Percentiles rank a stretch among this genome's conserved stretches.
phyloP scores from a whole-genome alignment of 2,888 invertebrate species.

The Oegoconia quadripuncta region DNA sequence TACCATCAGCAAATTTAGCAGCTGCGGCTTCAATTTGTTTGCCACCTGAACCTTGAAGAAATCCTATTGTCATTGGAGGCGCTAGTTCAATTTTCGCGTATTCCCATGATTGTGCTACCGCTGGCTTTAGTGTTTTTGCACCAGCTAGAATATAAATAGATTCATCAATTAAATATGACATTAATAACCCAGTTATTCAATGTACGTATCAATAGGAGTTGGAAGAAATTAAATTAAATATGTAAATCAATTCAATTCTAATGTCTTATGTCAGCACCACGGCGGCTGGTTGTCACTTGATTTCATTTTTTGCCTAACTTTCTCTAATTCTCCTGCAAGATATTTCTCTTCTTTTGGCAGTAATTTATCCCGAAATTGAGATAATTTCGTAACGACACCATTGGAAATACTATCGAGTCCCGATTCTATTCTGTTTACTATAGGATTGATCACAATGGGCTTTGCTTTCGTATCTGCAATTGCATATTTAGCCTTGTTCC shows the following conservation, averaged over 20 bases:
- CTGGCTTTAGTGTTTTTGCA: slow-evolving; percentile 34
- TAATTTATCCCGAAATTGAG: slow-evolving; percentile 38
- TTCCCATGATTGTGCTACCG: slow-evolving; percentile 43
- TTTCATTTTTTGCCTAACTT: slow-evolving; percentile 37
- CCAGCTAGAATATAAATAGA: slow-evolving; percentile 41
- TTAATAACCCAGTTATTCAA: background rate
- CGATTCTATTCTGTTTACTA: slow-evolving; percentile 42
- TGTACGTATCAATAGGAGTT: background rate
- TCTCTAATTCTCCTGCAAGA: slow-evolving; percentile 50
- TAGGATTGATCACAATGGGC: slow-evolving; percentile 41
- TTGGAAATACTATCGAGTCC: slow-evolving; percentile 27
- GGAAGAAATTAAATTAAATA: background rate
- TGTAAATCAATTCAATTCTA: background rate
- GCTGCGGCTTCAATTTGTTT: slow-evolving; percentile 39
- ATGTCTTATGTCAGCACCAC: background rate
- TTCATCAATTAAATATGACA: slow-evolving; percentile 1
- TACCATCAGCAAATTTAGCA: slow-evolving; percentile 26
- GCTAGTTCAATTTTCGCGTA: slow-evolving; percentile 62
- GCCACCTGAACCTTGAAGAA: slow-evolving; percentile 46
- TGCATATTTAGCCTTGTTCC: slow-evolving; percentile 41
- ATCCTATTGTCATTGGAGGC: slow-evolving; percentile 48
- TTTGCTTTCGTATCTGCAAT: slow-evolving; percentile 38
- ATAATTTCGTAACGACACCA: slow-evolving; percentile 33
- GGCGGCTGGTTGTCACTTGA: slow-evolving; percentile 3
- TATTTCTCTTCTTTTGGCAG: slow-evolving; percentile 45